phyloP scores from a whole-genome alignment of 2,888 invertebrate species.

The Ametastegia equiseti region DNA sequence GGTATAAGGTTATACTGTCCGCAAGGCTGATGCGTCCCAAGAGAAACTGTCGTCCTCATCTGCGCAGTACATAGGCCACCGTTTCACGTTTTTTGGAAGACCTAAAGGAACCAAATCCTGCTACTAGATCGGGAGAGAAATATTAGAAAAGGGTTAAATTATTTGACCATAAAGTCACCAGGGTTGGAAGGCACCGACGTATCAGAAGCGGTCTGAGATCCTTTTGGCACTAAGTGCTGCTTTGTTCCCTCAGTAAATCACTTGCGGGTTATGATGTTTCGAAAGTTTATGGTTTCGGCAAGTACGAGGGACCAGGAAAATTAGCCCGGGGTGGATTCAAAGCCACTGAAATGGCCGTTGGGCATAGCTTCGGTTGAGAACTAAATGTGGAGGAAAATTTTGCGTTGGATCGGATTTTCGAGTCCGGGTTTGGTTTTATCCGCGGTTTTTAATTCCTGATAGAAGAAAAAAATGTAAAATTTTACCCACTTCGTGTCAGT shows the following conservation, averaged over 20 bases:
- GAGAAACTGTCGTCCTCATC: not conserved
- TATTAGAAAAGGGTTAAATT: not conserved
- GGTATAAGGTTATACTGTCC: not conserved
- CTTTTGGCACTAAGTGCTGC: constrained; percentile 29
- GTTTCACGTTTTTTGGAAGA: too few species aligned
- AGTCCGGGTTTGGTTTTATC: too few species aligned
- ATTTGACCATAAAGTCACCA: not conserved
- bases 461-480: not conserved
- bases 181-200: not conserved
- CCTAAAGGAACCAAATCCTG: too few species aligned
- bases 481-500: not conserved
- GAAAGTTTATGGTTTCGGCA: constrained; percentile 44
- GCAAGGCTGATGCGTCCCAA: too few species aligned
- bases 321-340: not conserved
- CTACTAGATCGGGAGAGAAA: too few species aligned
- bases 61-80: not conserved
- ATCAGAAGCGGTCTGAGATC: constrained; percentile 1
- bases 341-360: not conserved
- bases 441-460: too few species aligned
- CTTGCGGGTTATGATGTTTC: constrained; percentile 38
- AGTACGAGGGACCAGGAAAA: not conserved
- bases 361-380: not conserved
- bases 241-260: constrained; percentile 39
- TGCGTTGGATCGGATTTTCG: not conserved
- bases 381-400: not conserved